Evolutionary conservation across 2,888 invertebrate genomes (phyloP), one percentile per base, ranked within the genome.

Genomic region (Xiphydria camelus): DNA sequence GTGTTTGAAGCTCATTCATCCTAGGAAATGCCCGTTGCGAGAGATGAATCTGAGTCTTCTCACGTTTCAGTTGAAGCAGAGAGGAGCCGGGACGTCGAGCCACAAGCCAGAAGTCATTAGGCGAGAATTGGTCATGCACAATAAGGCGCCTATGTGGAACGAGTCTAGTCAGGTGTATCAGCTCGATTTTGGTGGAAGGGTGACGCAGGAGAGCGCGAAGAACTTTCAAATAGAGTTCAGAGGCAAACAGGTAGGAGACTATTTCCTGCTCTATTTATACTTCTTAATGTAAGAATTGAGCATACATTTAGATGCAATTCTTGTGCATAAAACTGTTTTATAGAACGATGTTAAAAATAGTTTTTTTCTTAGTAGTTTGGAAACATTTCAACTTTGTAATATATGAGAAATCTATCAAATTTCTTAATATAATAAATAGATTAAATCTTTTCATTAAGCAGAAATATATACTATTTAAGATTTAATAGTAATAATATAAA

Each of bases 131-230:
- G 86, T 94, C 34, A 94, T 97, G 91, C 94, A 96, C 78, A 99
- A 99, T 78, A 98, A 99, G 77, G 87, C 89, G 5, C 95, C 95
- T 9, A 88, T 95, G 85, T 99, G 99, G 99, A 99, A 99, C 76
- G 98, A 99, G 78, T 92, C 91, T 77, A 95, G 94, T 72, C 98
- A 99, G 77, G 98, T 99, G 9, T 99, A 98, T 78, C 98, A 98
- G 73, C 81, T 99, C 32, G 99, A 99, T 79, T 99, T 99, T 79
- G 98, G 98, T 3, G 99, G 99, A 7, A 82, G 99, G 56, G 99
- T 99, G 47, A 99, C 98, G 3, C 98, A 98, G 77, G 98, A 99
- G 76, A 97, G 96, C 31, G 98, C 98, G 10, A 99, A 99, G 78
- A 99, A 99, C 79, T 99, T 99, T 77, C 98, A 99, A 80, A 97